Conservation (phyloP, 2,888 invertebrate species). For the Celastrina argiolus region DNA sequence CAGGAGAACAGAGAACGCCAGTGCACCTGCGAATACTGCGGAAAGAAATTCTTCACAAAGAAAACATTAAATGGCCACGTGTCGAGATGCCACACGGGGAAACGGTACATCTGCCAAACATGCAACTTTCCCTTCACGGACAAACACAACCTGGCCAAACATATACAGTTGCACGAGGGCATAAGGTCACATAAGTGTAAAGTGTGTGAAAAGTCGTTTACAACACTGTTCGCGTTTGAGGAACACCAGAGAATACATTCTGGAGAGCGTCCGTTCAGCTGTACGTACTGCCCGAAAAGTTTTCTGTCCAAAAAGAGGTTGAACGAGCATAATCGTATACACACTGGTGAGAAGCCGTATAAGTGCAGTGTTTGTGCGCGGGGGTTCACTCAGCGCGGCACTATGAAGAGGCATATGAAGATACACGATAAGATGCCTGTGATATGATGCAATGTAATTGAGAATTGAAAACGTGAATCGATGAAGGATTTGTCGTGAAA, state of each 20-base stretch:
- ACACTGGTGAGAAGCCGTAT: conserved; percentile 66
- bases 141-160: conserved; percentile 61
- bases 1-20: conserved; percentile 54
- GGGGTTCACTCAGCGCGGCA: conserved; percentile 63
- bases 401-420: conserved; percentile 66
- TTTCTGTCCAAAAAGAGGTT: conserved; percentile 59
- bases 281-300: conserved; percentile 55
- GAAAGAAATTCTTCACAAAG: conserved; percentile 62
- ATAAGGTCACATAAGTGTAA: conserved; percentile 60
- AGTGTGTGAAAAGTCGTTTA: conserved; percentile 59
- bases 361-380: conserved; percentile 60
- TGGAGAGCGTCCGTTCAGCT: conserved; percentile 59
- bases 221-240: conserved; percentile 48
- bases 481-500: too few species aligned
- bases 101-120: conserved; percentile 59
- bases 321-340: conserved; percentile 60
- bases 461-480: too few species aligned
- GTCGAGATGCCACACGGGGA: conserved; percentile 51
- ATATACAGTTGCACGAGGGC: conserved; percentile 61
- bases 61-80: conserved; percentile 52
- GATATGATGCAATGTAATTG: too few species aligned
- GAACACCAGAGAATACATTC: conserved; percentile 69
- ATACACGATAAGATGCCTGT: conserved; percentile 51
- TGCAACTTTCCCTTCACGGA: conserved; percentile 63
- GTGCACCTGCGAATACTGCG: conserved; percentile 64